Conservation (phyloP, 92 coral and sea anemone genomes). For the Phymanthus crucifer region DNA sequence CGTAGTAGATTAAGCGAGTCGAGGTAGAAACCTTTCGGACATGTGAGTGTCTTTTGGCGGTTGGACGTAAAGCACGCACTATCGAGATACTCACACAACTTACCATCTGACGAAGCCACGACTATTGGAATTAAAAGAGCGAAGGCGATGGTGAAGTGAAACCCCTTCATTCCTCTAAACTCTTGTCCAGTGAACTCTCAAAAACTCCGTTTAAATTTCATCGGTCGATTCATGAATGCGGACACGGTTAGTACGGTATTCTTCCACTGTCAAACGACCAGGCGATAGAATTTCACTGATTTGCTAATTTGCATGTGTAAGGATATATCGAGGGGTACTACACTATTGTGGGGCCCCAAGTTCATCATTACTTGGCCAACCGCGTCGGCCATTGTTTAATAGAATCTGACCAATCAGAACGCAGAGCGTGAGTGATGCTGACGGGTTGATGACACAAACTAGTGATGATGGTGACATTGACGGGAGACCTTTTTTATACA, state of each 20-base stretch:
- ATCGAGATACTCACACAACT: conserved; percentile 29
- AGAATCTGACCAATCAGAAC: conserved; percentile 53
- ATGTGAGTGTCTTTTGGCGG: conserved; percentile 64
- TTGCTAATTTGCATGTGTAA: conserved; percentile 73
- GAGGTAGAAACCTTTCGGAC: conserved; percentile 16
- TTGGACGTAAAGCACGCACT: conserved; percentile 64
- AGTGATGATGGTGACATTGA: conserved; percentile 37
- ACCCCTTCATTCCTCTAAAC: conserved; percentile 51
- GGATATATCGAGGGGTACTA: conserved; percentile 17
- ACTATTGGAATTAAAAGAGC: conserved; percentile 72
- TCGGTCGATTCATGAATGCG: conserved; percentile 53
- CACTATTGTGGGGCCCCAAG: conserved; percentile 41
- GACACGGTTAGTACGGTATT: conserved; percentile 71
- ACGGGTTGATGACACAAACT: conserved; percentile 49
- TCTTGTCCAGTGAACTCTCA: conserved; percentile 26
- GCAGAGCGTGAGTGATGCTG: conserved; percentile 26
- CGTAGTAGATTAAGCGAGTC: conserved; percentile 7
- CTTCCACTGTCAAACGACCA: conserved; percentile 58
- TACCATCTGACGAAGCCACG: conserved; percentile 27
- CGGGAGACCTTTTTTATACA: conserved; percentile 6
- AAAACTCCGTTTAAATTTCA: conserved; percentile 61
- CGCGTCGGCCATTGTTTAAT: conserved; percentile 60
- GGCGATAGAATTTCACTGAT: conserved; percentile 83
- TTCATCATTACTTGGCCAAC: conserved; percentile 59
- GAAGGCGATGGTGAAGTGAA: conserved; percentile 18